Percentiles rank a stretch among this genome's conserved stretches.
phyloP scores from a whole-genome alignment of 2,797 vertebrate genomes.

The Sarcophilus harrisii region DNA sequence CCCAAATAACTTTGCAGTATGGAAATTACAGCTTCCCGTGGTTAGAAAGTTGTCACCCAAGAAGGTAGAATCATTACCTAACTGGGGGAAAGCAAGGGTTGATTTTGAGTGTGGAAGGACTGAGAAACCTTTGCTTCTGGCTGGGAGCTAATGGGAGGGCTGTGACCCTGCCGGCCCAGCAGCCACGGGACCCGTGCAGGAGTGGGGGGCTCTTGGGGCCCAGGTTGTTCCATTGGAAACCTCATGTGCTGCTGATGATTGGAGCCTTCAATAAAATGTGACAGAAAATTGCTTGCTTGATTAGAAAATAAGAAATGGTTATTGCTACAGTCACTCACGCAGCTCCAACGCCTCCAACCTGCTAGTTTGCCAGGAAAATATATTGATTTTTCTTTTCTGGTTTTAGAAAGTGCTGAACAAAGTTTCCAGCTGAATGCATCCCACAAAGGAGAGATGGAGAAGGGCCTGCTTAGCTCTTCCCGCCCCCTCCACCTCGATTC shows the following conservation, averaged over 20 bases:
- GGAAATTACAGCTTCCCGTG: not conserved
- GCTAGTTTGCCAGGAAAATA: slow-evolving; percentile 48
- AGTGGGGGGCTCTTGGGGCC: slow-evolving; percentile 64
- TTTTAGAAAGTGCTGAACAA: slow-evolving; percentile 12
- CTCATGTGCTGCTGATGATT: slow-evolving; percentile 65
- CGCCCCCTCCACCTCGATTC: not conserved
- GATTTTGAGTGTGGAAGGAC: slow-evolving; percentile 76
- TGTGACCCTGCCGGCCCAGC: slow-evolving; percentile 43
- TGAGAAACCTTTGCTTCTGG: slow-evolving; percentile 63
- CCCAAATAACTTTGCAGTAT: not conserved
- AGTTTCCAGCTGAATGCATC: not conserved
- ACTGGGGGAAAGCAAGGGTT: slow-evolving; percentile 59
- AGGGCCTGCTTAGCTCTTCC: slow-evolving; percentile 24
- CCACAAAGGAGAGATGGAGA: not conserved
- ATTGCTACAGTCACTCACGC: slow-evolving; percentile 60
- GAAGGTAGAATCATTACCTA: slow-evolving; percentile 71
- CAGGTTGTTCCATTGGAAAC: slow-evolving; percentile 62
- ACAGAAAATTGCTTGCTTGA: slow-evolving; percentile 54
- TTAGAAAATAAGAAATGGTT: slow-evolving; percentile 59
- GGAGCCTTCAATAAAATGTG: slow-evolving; percentile 55
- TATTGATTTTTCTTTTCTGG: slow-evolving; percentile 53
- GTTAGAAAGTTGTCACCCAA: not conserved
- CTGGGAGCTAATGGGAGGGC: slow-evolving; percentile 69
- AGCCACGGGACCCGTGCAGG: slow-evolving; percentile 24
- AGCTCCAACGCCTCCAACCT: slow-evolving; percentile 53